phyloP scores from a whole-genome alignment of 2,113 vertebrate species.

The Pungitius pungitius region DNA sequence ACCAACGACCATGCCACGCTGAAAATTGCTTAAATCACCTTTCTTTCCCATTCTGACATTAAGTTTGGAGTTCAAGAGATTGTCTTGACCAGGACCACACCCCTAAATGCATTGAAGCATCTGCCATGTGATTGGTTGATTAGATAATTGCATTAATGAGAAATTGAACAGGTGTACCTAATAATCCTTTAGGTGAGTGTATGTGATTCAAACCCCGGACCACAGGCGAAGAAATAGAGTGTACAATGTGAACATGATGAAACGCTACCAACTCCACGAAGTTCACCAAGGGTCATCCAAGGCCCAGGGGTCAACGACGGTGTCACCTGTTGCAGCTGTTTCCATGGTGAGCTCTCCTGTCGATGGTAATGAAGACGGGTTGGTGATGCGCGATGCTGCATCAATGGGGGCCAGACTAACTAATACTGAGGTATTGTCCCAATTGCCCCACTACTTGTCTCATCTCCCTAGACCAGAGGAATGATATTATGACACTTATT shows the following conservation, averaged over 20 bases:
- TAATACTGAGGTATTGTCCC: neutral
- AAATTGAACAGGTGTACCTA: too few species aligned
- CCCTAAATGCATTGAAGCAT: too few species aligned
- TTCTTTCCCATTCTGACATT: too few species aligned
- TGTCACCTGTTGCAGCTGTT: neutral
- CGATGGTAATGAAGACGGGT: neutral
- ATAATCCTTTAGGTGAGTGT: too few species aligned
- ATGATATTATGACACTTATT: neutral
- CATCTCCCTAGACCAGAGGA: neutral
- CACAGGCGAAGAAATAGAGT: neutral
- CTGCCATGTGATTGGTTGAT: too few species aligned
- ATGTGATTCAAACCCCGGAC: neutral
- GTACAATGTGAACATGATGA: conserved; percentile 7
- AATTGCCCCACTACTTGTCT: neutral
- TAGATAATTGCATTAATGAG: too few species aligned
- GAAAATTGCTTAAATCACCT: too few species aligned
- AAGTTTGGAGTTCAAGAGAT: too few species aligned
- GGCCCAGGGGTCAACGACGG: neutral
- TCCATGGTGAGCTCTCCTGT: neutral
- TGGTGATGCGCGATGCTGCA: neutral
- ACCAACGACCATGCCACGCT: too few species aligned
- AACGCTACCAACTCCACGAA: neutral
- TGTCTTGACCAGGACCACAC: too few species aligned
- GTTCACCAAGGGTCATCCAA: neutral
- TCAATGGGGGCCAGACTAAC: neutral